Base-by-base conservation (phyloP, 2,888 invertebrate genomes). In the Andrena dorsata region DNA sequence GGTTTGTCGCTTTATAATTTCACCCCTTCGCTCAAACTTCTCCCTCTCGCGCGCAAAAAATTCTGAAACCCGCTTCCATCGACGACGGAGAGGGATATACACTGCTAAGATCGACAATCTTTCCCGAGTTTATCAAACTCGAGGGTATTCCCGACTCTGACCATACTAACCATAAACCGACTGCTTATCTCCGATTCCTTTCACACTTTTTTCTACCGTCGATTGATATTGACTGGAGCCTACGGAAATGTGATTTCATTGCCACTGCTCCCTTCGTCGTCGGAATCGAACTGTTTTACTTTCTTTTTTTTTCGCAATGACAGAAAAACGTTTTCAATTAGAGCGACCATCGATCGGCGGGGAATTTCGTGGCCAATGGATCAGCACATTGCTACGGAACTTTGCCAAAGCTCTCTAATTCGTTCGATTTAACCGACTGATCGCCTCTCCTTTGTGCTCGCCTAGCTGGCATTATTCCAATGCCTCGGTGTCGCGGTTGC, bases 361-460 rank as follows among this genome's bases (percentile, higher is more conserved):
- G 41, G n/a, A 65, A 65, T 70, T 61, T 66, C 20, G 53, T 20
- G 26, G 51, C 1, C 47, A 41, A 71, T 30, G 49, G 51, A 64
- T 80, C 78, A 20, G 41, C 41, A 2, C 16, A 28, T 47, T 41
- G 58, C 26, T 51, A 26, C 30, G 32, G 53, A 80, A 77, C 65
- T 76, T 53, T n/a, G 65, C 28, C 64, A 47, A 53, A 13, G 0
- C 23, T 53, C 60, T 70, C 35, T 73, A 81, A 81, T 81, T 73
- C 69, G 76, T 72, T 73, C 53, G n/a, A 82, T 82, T 73, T 41
- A 35, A 35, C 35, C 51, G 64, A 66, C 30, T 7, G 60, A 76
- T 73, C 64, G 64, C 10, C 28, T 32, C 30, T 47, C 65, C 26
- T 61, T 77, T 69, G 76, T 82, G 60, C 35, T 20, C 68, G 13